Percentiles rank a stretch among this genome's conserved stretches.
phyloP scores from a whole-genome alignment of 2,888 invertebrate species.

The Ormia ochracea region DNA sequence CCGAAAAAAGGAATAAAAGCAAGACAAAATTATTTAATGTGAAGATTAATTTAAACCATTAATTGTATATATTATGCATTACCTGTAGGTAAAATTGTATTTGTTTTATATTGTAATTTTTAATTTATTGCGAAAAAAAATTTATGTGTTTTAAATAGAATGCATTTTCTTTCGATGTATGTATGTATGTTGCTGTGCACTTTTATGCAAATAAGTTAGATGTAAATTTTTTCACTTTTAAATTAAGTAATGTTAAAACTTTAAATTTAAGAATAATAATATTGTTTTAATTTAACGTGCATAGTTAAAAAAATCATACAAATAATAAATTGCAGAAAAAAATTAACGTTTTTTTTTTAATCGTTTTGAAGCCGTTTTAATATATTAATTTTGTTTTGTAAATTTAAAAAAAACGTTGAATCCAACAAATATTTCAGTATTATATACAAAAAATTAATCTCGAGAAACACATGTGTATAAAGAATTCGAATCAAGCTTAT shows the following conservation, averaged over 20 bases:
- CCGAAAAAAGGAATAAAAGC: neutral
- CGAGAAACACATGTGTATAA: too few species aligned
- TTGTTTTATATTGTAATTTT: constrained; percentile 21
- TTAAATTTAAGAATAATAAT: neutral
- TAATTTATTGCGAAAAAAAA: constrained; percentile 22
- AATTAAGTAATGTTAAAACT: constrained; percentile 37
- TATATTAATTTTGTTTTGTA: too few species aligned
- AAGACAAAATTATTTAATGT: neutral
- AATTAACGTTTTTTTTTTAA: too few species aligned
- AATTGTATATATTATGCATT: constrained; percentile 54
- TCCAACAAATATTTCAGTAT: too few species aligned
- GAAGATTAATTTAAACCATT: neutral
- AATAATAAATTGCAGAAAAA: too few species aligned
- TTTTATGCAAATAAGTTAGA: constrained; percentile 33
- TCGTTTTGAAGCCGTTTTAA: too few species aligned
- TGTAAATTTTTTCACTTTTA: constrained; percentile 32
- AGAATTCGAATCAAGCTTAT: too few species aligned
- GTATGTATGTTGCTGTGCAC: constrained; percentile 20
- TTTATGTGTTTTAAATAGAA: constrained; percentile 17
- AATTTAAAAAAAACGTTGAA: too few species aligned
- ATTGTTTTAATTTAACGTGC: constrained; percentile 34
- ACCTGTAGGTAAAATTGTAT: constrained; percentile 13
- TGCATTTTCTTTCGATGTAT: constrained; percentile 21
- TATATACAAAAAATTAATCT: too few species aligned
- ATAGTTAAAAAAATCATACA: too few species aligned